These are phyloP conservation scores for Spisula subtruncata DNA, from an alignment of 2,888 invertebrate species.

Conservation along the genomic window DNA sequence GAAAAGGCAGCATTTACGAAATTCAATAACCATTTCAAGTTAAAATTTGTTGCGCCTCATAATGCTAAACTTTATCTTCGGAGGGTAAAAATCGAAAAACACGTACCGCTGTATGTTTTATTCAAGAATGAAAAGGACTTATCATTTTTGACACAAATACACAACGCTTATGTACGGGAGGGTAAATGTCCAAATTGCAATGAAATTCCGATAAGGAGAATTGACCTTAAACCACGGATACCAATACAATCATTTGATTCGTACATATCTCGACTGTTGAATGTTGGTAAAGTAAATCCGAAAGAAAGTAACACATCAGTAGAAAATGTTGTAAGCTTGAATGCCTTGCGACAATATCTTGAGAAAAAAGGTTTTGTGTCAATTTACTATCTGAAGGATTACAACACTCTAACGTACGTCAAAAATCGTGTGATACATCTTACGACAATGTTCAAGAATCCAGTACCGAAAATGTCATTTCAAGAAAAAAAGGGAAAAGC, in stretches of 20 bases:
- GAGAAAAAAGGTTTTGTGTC: conserved; percentile 41
- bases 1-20: conserved; percentile 15
- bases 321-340: too few relatives aligned
- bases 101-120: conserved; percentile 30
- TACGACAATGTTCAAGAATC: conserved; percentile 24
- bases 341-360: neutral
- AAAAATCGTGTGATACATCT: conserved; percentile 42
- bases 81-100: neutral
- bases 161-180: conserved; percentile 22
- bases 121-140: conserved; percentile 30
- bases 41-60: conserved; percentile 11
- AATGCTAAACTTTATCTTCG: neutral
- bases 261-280: conserved; percentile 22
- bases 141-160: conserved; percentile 21
- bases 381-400: conserved; percentile 37
- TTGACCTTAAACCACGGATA: neutral
- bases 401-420: conserved; percentile 31
- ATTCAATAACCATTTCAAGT: conserved; percentile 8
- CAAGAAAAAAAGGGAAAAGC: conserved; percentile 40
- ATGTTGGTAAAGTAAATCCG: too few relatives aligned
- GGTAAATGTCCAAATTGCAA: conserved; percentile 6
- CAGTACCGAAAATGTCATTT: conserved; percentile 24
- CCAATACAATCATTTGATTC: neutral
- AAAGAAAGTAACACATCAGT: too few relatives aligned
- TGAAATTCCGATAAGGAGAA: conserved; percentile 18